A percentile compares a stretch with the other conserved stretches of the same genome.
Evolutionary conservation across 37 sponge, comb jelly and placozoan species (phyloP).

Genomic region (Bolinopsis microptera): DNA sequence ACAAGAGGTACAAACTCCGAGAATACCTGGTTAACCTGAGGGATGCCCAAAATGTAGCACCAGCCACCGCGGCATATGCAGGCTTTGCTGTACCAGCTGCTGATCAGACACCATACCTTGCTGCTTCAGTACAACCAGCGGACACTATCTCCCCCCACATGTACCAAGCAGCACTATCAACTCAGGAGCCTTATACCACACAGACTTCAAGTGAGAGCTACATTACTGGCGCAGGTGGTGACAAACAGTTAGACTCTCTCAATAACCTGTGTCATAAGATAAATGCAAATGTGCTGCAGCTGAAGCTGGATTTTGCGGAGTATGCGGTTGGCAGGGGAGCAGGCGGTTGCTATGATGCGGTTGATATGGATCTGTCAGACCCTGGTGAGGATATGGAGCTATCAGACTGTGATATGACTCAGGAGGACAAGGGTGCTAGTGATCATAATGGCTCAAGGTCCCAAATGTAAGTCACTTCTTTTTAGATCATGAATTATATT

Average conservation of each 20-base stretch:
- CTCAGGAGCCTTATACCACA: background rate
- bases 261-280: background rate
- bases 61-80: background rate
- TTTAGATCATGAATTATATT: too few species aligned
- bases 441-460: background rate
- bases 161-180: background rate
- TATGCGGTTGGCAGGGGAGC: background rate
- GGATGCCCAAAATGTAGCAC: slow-evolving; percentile 2
- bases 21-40: slow-evolving; percentile 38
- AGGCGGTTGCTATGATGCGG: background rate
- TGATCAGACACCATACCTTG: background rate
- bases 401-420: background rate
- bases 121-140: background rate
- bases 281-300: background rate
- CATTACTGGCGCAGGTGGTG: background rate
- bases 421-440: background rate
- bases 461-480: background rate
- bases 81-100: background rate
- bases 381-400: slow-evolving; percentile 30
- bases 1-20: slow-evolving; percentile 25
- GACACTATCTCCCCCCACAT: background rate
- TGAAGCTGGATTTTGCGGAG: background rate
- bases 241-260: background rate
- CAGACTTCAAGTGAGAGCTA: background rate
- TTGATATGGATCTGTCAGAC: slow-evolving; percentile 38